Conservation (phyloP, 2,888 invertebrate genomes). For the Dolichopus griseipennis region DNA sequence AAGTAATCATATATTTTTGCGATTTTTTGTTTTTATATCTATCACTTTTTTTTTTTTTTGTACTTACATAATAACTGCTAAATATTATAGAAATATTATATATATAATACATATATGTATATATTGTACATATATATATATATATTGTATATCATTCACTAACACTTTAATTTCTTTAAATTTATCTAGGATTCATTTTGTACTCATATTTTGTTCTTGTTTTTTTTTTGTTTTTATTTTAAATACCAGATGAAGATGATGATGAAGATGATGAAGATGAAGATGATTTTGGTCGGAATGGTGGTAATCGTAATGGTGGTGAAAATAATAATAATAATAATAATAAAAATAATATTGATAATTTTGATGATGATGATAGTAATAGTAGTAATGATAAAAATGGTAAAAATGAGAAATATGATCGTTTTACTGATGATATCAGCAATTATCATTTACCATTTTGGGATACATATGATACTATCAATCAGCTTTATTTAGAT, state of each 20-base stretch:
- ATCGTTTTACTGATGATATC: constrained; percentile 22
- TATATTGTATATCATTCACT: neutral
- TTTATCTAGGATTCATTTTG: constrained; percentile 5
- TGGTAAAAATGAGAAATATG: constrained; percentile 20
- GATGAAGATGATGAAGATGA: constrained; percentile 17
- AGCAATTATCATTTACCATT: constrained; percentile 53
- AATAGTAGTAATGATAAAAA: constrained; percentile 16
- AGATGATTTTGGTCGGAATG: constrained; percentile 11
- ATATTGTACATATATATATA: no score
- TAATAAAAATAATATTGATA: constrained; percentile 20
- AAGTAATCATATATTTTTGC: no score
- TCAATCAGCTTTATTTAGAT: constrained; percentile 81
- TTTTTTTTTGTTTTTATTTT: no score
- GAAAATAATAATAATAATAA: constrained; percentile 26
- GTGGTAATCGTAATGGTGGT: constrained; percentile 8
- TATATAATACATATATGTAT: no score
- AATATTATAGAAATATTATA: no score
- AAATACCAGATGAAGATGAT: constrained; percentile 18
- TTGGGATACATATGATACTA: constrained; percentile 85
- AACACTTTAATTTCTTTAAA: constrained; percentile 7
- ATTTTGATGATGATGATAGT: constrained; percentile 7
- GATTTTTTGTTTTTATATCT: no score
- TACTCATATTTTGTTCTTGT: constrained; percentile 5
- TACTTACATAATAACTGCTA: neutral
- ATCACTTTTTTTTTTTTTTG: neutral